Percentiles rank a stretch among this genome's conserved stretches.
Evolutionary conservation across 2,113 vertebrate genomes (phyloP).

Genomic region (Sphyrna mokarran): DNA sequence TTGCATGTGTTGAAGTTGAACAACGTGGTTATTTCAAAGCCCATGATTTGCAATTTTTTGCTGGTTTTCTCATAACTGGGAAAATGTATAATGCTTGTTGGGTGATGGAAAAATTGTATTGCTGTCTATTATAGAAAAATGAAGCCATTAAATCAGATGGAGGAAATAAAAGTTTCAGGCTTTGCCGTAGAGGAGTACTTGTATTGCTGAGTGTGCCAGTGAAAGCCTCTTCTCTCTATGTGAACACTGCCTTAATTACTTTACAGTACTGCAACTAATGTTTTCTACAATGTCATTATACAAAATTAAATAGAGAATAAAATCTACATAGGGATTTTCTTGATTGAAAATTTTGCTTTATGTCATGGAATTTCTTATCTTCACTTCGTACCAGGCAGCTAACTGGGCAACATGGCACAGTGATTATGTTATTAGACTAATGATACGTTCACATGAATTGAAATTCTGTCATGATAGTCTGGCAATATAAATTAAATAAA

Average conservation of each 20-base stretch:
- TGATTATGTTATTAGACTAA: too few relatives aligned
- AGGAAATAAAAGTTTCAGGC: neutral
- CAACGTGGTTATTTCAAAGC: neutral
- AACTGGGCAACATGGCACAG: too few relatives aligned
- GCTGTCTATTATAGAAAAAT: neutral
- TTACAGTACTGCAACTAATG: neutral
- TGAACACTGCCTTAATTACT: neutral
- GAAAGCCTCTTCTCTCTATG: neutral
- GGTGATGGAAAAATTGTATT: neutral
- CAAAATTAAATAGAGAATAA: neutral
- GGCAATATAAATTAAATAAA: too few relatives aligned
- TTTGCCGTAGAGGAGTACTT: neutral
- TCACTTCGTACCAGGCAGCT: neutral
- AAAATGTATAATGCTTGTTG: neutral
- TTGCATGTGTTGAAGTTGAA: neutral
- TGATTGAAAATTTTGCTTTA: neutral
- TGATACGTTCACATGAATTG: too few relatives aligned
- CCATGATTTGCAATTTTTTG: neutral
- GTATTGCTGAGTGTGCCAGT: neutral
- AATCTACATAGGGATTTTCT: neutral
- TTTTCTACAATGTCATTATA: neutral
- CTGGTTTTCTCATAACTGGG: neutral
- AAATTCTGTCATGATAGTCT: too few relatives aligned
- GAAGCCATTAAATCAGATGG: neutral
- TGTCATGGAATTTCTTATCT: neutral